Evolutionary conservation across 2,113 vertebrate species (phyloP).

Genomic region (Podarcis raffonei): DNA sequence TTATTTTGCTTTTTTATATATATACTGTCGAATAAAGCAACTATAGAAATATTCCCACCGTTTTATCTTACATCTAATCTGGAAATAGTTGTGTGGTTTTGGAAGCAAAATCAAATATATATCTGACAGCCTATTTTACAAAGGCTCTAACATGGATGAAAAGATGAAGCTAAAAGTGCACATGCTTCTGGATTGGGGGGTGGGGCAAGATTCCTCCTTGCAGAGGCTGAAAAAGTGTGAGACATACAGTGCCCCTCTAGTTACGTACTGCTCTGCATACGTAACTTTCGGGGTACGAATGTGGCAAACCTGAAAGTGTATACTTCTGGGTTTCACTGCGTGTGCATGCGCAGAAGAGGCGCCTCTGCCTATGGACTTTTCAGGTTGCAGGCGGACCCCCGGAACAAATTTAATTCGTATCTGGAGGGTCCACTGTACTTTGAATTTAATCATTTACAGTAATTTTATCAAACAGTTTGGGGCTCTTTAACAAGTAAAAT

Average conservation of each 20-base stretch:
- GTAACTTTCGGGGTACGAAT: no score
- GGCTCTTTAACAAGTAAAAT: neutral
- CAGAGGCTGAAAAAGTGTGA: neutral
- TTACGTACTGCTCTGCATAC: no score
- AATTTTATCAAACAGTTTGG: neutral
- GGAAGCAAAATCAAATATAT: slow-evolving; percentile 49
- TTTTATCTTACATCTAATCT: slow-evolving; percentile 50
- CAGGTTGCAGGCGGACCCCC: no score
- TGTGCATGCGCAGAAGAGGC: no score
- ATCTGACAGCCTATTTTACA: slow-evolving; percentile 49
- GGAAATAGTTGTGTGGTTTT: slow-evolving; percentile 63
- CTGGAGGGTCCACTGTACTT: neutral
- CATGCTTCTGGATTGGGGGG: slow-evolving; percentile 14
- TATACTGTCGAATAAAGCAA: slow-evolving; percentile 49
- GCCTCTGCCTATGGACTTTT: no score
- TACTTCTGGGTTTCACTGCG: no score
- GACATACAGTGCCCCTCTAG: neutral
- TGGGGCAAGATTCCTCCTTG: neutral
- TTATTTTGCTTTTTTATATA: slow-evolving; percentile 54
- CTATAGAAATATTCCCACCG: slow-evolving; percentile 52
- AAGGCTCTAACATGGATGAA: slow-evolving; percentile 36
- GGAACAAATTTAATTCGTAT: no score
- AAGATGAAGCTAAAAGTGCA: slow-evolving; percentile 5
- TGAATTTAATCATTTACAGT: neutral
- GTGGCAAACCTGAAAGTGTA: no score